Percentiles rank a stretch among this genome's conserved stretches.
phyloP scores from a whole-genome alignment of 2,113 vertebrate genomes.

The Sterrhoptilus dennistouni region DNA sequence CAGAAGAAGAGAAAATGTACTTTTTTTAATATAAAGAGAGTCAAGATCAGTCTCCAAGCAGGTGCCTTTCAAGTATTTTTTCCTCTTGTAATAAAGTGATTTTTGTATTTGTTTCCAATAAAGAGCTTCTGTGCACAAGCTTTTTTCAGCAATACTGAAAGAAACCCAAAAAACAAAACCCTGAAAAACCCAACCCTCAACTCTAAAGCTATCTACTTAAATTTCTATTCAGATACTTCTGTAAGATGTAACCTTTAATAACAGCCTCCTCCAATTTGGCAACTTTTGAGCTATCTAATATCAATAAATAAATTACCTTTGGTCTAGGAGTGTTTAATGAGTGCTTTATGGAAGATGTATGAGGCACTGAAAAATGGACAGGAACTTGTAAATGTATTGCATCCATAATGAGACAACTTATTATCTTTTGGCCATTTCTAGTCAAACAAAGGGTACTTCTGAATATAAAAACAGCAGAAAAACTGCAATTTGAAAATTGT shows the following conservation, averaged over 20 bases:
- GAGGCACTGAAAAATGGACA: background rate
- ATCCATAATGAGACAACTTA: background rate
- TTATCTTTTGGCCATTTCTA: background rate
- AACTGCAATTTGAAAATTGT: background rate
- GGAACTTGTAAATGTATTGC: background rate
- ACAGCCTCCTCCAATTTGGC: background rate
- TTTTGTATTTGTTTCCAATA: background rate
- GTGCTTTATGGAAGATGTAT: background rate
- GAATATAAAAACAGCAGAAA: background rate
- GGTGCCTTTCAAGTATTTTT: background rate
- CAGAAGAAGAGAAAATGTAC: background rate
- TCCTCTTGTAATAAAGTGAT: background rate
- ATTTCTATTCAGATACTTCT: background rate
- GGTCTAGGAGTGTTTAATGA: background rate
- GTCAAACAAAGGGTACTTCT: background rate
- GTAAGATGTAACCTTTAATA: background rate
- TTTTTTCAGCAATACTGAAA: background rate
- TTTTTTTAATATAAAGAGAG: background rate
- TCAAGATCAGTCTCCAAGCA: background rate
- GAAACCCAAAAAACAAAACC: no score
- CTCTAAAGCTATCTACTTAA: background rate
- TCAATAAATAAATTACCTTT: slow-evolving; percentile 4
- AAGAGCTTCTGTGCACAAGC: background rate
- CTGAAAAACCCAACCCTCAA: fast-evolving
- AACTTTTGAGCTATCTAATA: background rate